Base-by-base conservation (phyloP, 2,797 vertebrate species). In the Graptemys geographica region DNA sequence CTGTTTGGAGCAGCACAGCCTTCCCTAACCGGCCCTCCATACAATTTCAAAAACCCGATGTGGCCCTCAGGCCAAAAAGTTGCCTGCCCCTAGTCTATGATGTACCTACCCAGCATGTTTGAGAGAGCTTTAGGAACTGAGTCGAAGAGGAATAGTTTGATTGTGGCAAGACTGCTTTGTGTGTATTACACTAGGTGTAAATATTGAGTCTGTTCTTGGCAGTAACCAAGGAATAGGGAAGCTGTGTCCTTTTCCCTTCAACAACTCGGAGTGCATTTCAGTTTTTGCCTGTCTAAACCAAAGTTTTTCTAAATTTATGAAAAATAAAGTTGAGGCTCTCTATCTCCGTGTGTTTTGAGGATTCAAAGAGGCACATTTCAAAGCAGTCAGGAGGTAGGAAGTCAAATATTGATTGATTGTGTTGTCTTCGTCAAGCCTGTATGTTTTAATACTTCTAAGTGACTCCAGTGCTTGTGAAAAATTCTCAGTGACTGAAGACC, bases 291-390 rank as follows among this genome's bases (percentile, higher is more conserved):
- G 9, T 74, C 23, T 37, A 11, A 21, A 41, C 19, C 19, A 37
- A 8, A 8, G 8, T 72, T 72, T 72, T 23, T 72, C 65, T 19
- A 72, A 72, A n/a, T 37, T 23, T 72, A 72, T n/a, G 65, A 72
- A 37, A 72, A 41, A 72, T 69, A 10, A 72, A 72, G 33, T 72
- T 37, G n/a, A 19, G 16, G 13, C 19, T 72, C 19, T 72, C 15
- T 69, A 84, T 56, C 83, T 82, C 15, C 62, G 8, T 56, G 83
- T 82, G 31, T 74, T 93, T 81, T 76, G 89, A 89, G 65, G 65
- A 78, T 52, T 80, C 19, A 87, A 44, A 59, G n/a, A 85, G 11
- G 76, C 69, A 44, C 21, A 18, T 55, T 91, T 83, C 31, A 76
- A 6, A n/a, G 57, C 33, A 28, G 69, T 76, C 13, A 59, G 57